phyloP scores from a whole-genome alignment of 2,113 vertebrate species.

The Calcarius ornatus region DNA sequence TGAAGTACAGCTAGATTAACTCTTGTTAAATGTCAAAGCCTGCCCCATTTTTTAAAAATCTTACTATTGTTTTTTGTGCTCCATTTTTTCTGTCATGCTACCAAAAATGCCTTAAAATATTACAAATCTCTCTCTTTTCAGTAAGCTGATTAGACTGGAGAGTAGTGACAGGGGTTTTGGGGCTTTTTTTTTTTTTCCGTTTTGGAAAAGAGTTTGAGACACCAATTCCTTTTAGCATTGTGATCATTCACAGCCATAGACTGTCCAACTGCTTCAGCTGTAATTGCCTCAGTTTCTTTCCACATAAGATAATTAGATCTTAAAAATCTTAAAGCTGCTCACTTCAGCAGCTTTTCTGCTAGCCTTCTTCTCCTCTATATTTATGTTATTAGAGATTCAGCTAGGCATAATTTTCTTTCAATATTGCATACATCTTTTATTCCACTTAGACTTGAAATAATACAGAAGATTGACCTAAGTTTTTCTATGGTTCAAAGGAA shows the following conservation, averaged over 20 bases:
- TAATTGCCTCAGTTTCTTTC: not conserved
- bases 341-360: not conserved
- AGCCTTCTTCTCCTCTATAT: not conserved
- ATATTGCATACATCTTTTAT: not conserved
- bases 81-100: not conserved
- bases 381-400: not conserved
- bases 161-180: not conserved
- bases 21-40: not conserved
- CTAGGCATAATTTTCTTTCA: not conserved
- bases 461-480: not conserved
- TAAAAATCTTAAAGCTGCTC: too few species aligned
- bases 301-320: not conserved
- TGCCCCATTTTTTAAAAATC: accelerated
- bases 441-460: not conserved
- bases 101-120: not conserved
- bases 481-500: not conserved
- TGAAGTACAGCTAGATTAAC: not conserved
- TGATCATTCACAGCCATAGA: not conserved
- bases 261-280: not conserved
- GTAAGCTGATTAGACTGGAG: not conserved
- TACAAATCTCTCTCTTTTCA: not conserved
- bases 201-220: not conserved
- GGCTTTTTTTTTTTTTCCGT: not conserved
- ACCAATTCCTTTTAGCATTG: not conserved
- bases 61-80: not conserved